Percentiles rank a stretch among this genome's conserved stretches.
Evolutionary conservation across 1,140 invertebrate genomes (phyloP).

Genomic region (Eumeta japonica): DNA sequence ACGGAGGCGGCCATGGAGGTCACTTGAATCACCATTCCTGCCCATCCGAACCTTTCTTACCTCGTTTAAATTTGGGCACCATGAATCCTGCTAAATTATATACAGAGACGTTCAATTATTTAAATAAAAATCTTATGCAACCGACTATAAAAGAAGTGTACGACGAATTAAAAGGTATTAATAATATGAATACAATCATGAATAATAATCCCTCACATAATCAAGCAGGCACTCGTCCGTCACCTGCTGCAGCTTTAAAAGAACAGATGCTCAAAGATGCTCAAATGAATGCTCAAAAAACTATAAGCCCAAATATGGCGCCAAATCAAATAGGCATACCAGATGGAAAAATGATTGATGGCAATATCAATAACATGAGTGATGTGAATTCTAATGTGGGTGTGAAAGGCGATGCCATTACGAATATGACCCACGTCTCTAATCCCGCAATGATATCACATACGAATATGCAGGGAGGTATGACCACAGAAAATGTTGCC

Average conservation of each 20-base stretch:
- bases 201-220: constrained; percentile 16
- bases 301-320: no score
- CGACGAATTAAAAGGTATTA: constrained; percentile 35
- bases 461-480: not conserved
- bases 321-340: no score
- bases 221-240: no score
- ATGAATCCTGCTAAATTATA: constrained; percentile 33
- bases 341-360: no score
- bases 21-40: not conserved
- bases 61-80: constrained; percentile 9
- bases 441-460: no score
- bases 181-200: constrained; percentile 31
- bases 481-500: no score
- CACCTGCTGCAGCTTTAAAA: constrained; percentile 24
- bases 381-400: no score
- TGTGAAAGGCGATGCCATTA: not conserved
- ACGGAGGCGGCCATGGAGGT: not conserved
- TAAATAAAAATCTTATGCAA: constrained; percentile 39
- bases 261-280: constrained; percentile 12
- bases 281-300: no score
- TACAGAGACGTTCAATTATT: constrained; percentile 36
- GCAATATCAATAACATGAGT: no score
- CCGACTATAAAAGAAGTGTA: constrained; percentile 43
- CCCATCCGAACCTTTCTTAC: no score
- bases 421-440: not conserved